Conservation (phyloP, 2,888 invertebrate genomes). For the Cerastis leucographa region DNA sequence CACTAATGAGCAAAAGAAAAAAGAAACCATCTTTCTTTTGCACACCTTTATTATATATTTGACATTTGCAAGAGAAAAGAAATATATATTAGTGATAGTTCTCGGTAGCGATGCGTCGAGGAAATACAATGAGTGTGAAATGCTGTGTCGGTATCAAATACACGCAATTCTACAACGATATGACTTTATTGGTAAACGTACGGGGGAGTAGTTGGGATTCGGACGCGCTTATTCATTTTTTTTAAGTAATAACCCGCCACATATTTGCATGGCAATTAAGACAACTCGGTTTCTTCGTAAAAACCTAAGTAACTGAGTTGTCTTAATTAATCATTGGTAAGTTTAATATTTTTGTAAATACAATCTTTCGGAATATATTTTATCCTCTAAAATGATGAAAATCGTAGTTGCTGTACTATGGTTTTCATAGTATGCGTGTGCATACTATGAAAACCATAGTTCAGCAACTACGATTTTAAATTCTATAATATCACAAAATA, state of each 20-base stretch:
- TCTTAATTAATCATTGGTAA: neutral
- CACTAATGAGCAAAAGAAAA: constrained; percentile 37
- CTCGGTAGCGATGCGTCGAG: constrained; percentile 22
- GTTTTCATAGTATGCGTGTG: no score
- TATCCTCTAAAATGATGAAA: neutral
- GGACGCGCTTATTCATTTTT: neutral
- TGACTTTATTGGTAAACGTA: constrained; percentile 32
- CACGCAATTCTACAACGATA: constrained; percentile 14
- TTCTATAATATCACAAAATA: neutral
- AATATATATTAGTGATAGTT: constrained; percentile 42
- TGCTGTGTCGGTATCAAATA: constrained; percentile 40
- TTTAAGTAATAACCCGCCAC: neutral
- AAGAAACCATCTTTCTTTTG: neutral
- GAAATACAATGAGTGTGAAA: constrained; percentile 54
- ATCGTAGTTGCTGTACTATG: no score
- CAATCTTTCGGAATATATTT: neutral
- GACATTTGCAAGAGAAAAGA: constrained; percentile 8
- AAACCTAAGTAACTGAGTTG: neutral
- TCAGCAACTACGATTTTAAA: no score
- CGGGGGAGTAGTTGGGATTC: neutral
- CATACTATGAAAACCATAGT: no score
- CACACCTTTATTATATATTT: constrained; percentile 18
- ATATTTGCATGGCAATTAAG: neutral
- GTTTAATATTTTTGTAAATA: neutral
- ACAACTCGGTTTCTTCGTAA: no score